Conservation (phyloP, 2,888 invertebrate genomes). For the Caenorhabditis sp. region DNA sequence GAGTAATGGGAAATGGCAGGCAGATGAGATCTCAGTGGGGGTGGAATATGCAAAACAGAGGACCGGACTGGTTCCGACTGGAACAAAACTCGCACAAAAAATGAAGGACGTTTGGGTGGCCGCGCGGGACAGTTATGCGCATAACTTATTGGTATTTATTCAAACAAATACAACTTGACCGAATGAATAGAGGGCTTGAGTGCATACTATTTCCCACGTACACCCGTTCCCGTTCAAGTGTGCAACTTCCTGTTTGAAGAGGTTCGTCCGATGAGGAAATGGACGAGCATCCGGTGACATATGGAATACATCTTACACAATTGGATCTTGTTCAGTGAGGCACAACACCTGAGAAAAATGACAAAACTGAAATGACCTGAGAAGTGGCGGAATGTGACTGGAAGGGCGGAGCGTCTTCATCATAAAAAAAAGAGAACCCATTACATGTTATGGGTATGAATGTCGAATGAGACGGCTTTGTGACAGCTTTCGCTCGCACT, state of each 20-base stretch:
- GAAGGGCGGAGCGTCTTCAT: constrained; percentile 9
- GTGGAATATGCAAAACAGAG: constrained; percentile 11
- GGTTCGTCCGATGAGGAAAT: constrained; percentile 8
- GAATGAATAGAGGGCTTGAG: constrained; percentile 13
- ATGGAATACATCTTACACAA: no score
- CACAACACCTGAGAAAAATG: no score
- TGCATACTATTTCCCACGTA: constrained; percentile 24
- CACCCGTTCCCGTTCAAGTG: constrained; percentile 33
- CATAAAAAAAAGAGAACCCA: constrained; percentile 47
- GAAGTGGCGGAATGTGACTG: constrained; percentile 6
- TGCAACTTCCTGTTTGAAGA: constrained; percentile 50
- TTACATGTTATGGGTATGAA: constrained; percentile 53
- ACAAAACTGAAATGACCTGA: neutral
- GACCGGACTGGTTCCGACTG: constrained; percentile 37
- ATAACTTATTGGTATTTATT: no score
- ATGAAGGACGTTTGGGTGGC: constrained; percentile 13
- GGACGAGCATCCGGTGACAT: constrained; percentile 2
- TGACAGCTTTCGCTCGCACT: constrained; percentile 44
- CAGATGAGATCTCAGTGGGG: constrained; percentile 35
- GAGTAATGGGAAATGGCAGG: constrained; percentile 33
- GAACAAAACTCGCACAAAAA: constrained; percentile 15
- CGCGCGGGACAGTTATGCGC: constrained; percentile 8
- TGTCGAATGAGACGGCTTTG: constrained; percentile 50
- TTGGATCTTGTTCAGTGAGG: no score
- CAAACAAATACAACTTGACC: constrained; percentile 30